Conservation (phyloP, 2,888 invertebrate species). For the Xylota sylvarum region DNA sequence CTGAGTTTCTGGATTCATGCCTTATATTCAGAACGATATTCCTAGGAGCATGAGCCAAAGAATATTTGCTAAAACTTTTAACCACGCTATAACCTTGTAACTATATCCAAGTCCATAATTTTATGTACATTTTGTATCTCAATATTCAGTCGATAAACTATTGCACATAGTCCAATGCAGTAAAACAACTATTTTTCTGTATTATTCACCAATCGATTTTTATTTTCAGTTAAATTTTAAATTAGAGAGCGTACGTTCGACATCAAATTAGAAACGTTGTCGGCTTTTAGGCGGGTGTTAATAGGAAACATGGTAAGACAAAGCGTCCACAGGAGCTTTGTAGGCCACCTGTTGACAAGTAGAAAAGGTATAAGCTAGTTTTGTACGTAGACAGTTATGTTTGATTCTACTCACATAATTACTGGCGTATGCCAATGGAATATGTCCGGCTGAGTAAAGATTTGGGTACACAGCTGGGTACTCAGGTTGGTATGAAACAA, state of each 20-base stretch:
- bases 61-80: no score
- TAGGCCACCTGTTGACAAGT: conserved; percentile 70
- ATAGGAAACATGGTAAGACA: conserved; percentile 82
- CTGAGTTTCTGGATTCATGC: no score
- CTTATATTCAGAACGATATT: no score
- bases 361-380: not conserved
- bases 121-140: no score
- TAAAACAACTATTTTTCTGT: no score
- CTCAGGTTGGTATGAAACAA: conserved; percentile 23
- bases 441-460: conserved; percentile 70
- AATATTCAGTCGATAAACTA: no score
- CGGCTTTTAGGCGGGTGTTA: conserved; percentile 75
- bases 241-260: not conserved
- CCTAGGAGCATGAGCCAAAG: no score
- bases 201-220: conserved; percentile 67
- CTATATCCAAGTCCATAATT: no score
- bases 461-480: conserved; percentile 38
- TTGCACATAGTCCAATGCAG: no score
- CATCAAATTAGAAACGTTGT: conserved; percentile 8
- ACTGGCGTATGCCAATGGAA: conserved; percentile 77
- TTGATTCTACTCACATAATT: conserved; percentile 77
- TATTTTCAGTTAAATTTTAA: conserved; percentile 57
- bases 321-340: conserved; percentile 82
- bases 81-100: no score
- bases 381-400: not conserved